Base-by-base conservation (phyloP, 2,797 vertebrate species). In the Emydoidea blandingii region DNA sequence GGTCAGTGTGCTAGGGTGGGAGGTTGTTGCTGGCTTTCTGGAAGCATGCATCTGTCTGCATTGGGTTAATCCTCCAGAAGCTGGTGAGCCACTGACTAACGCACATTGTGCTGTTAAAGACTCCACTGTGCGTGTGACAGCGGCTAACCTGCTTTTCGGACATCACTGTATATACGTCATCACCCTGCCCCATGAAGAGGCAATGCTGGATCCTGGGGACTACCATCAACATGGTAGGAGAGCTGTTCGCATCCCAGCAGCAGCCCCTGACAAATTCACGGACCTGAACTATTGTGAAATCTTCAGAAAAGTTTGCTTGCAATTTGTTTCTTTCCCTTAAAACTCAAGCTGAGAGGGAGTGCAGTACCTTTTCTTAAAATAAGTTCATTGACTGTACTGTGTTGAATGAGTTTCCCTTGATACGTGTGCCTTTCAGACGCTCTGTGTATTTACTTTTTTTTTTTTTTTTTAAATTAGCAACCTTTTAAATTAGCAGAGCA, bases 41-140 rank as follows among this genome's bases (percentile, higher is more conserved):
- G 79, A 85, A 89, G 31, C 15, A 7, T 34, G 80, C 25, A 47
- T 65, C 86, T 49, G 27, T 21, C 44, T 57, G 7, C 74, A 44
- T 18, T 72, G 56, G 79, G 34, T 37, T 83, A 72, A 86, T 92
- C 90, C 97, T 99, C 99, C 99, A 98, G 99, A 98, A 98, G 98
- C 99, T 99, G 99, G 99, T 99, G 98, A 99, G 99, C 99, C 99
- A 99, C 99, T 99, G 99, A 99, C 99, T 99, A 99, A 99, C 99
- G 99, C 99, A 99, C 99, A 99, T 99, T 99, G 99, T 98, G 99
- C 98, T 98, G 96, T 98, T 98, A 93, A 95, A 94, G 98, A 97
- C 98, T 98, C 99, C 99, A 99, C 99, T 99, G 99, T 99, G 99
- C 99, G 99, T 99, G 99, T 99, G 99, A 99, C 99, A 99, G 99